These are phyloP conservation scores for Mimumesa dahlbomi DNA, from an alignment of 2,888 invertebrate genomes.

Conservation along the genomic window DNA sequence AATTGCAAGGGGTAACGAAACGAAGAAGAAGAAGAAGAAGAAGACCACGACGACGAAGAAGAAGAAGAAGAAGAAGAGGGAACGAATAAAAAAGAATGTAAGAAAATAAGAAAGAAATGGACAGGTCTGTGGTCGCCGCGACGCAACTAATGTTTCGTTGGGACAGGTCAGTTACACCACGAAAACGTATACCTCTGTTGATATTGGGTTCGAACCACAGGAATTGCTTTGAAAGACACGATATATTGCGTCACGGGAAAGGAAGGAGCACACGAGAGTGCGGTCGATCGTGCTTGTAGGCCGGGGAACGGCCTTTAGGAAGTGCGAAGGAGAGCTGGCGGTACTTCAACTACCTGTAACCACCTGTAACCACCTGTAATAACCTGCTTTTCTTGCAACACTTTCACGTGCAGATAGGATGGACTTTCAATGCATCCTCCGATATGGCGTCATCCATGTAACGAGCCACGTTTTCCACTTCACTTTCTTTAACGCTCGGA, in stretches of 20 bases:
- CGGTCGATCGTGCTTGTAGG: constrained; percentile 37
- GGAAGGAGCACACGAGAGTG: constrained; percentile 34
- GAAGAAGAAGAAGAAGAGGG: too few species aligned
- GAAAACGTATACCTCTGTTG: constrained; percentile 65
- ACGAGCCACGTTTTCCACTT: constrained; percentile 26
- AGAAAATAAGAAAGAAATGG: too few species aligned
- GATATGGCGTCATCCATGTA: constrained; percentile 46
- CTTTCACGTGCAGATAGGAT: constrained; percentile 55
- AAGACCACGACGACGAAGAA: too few species aligned
- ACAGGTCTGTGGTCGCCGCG: constrained; percentile 58
- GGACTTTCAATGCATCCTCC: constrained; percentile 54
- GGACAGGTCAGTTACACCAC: constrained; percentile 73
- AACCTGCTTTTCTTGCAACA: constrained; percentile 62
- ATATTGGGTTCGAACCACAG: constrained; percentile 67
- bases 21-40: constrained; percentile 36
- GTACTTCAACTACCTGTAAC: constrained; percentile 60
- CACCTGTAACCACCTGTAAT: constrained; percentile 62
- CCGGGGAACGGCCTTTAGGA: constrained; percentile 61
- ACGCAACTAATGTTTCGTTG: constrained; percentile 66
- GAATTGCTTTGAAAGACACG: constrained; percentile 66
- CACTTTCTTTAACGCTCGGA: constrained; percentile 4
- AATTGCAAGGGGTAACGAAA: constrained; percentile 39
- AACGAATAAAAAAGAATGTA: too few species aligned
- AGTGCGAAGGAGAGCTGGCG: constrained; percentile 59
- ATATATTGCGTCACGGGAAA: constrained; percentile 58